phyloP scores from a whole-genome alignment of 2,113 vertebrate genomes.

The Miniopterus natalensis region DNA sequence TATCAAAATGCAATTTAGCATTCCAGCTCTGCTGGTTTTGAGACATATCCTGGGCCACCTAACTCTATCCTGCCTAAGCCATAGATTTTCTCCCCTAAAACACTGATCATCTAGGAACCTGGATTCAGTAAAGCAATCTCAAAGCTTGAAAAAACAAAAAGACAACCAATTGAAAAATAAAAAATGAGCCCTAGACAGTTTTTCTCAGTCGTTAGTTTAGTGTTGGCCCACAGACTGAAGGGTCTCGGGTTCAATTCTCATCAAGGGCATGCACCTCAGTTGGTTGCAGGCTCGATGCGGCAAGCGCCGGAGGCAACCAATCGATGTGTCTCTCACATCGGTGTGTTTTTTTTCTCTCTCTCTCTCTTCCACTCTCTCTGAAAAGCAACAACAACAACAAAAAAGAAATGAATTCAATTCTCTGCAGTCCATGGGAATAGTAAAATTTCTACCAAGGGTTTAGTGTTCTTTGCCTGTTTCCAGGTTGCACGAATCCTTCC shows the following conservation, averaged over 20 bases:
- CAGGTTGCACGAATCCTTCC: not conserved
- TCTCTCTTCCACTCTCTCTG: no score
- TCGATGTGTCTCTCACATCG: no score
- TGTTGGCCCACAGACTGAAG: no score
- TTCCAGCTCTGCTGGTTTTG: conserved; percentile 29
- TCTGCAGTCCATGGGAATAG: not conserved
- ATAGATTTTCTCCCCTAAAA: conserved; percentile 16
- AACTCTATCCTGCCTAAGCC: not conserved
- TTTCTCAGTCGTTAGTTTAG: no score
- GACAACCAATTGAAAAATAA: not conserved
- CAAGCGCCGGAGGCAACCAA: no score
- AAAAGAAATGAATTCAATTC: not conserved
- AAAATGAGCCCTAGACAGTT: not conserved
- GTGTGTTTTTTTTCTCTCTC: no score
- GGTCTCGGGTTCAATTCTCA: no score
- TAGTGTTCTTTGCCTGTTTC: not conserved
- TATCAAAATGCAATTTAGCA: conserved; percentile 51
- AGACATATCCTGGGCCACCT: not conserved
- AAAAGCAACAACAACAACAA: no score
- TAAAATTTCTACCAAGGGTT: not conserved
- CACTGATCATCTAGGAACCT: conserved; percentile 34
- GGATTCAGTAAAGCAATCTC: conserved; percentile 26
- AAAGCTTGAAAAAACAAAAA: conserved; percentile 35
- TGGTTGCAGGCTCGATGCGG: no score
- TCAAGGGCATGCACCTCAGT: no score